Percentiles rank a stretch among this genome's conserved stretches.
These are phyloP conservation scores for Eremobia ochroleuca DNA, from an alignment of 2,888 invertebrate species.

Conservation along the genomic window DNA sequence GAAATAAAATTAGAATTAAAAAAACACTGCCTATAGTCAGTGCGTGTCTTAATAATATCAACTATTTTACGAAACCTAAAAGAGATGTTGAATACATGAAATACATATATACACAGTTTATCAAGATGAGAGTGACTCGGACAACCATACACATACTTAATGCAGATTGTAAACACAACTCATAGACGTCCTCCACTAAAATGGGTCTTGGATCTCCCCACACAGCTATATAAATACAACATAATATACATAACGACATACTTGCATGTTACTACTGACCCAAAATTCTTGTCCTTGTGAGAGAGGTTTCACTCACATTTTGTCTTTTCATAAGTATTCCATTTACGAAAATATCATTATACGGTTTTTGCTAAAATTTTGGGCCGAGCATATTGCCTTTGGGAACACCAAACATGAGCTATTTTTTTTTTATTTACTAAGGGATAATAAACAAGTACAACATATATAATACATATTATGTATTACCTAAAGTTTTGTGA, in stretches of 20 bases:
- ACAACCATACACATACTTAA: not conserved
- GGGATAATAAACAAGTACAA: no score
- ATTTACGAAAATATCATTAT: slow-evolving; percentile 34
- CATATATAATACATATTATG: no score
- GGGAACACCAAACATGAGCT: not conserved
- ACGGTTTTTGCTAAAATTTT: slow-evolving; percentile 22
- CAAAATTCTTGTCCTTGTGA: slow-evolving; percentile 50
- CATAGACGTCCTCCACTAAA: slow-evolving; percentile 38
- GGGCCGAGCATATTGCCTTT: slow-evolving; percentile 17
- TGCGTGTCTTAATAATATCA: not conserved
- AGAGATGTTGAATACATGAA: not conserved
- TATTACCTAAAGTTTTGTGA: no score
- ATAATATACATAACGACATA: slow-evolving; percentile 41
- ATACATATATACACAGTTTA: not conserved
- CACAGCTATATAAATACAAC: slow-evolving; percentile 12
- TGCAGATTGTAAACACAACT: slow-evolving; percentile 33
- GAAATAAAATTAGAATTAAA: not conserved
- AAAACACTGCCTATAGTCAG: not conserved
- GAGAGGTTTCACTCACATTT: slow-evolving; percentile 47
- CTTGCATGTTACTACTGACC: slow-evolving; percentile 50
- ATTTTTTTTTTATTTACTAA: no score
- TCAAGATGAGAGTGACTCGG: not conserved
- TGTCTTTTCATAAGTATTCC: slow-evolving; percentile 51
- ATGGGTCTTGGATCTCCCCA: slow-evolving; percentile 36
- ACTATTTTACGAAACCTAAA: not conserved